A percentile compares a stretch with the other conserved stretches of the same genome.
These are phyloP conservation scores for Burhinus bistriatus DNA, from an alignment of 2,113 vertebrate genomes.

Conservation along the genomic window DNA sequence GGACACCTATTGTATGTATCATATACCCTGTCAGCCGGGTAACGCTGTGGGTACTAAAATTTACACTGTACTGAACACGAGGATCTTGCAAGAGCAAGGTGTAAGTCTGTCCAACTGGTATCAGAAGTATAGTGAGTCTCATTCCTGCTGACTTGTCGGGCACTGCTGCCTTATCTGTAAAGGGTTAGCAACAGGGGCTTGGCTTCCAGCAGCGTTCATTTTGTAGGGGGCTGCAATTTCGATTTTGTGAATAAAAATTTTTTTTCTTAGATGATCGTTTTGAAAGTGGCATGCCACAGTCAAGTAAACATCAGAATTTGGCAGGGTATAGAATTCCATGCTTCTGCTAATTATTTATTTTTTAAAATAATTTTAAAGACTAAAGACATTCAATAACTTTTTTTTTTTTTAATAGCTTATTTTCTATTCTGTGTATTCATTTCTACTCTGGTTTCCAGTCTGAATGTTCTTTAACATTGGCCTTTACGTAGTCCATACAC, in stretches of 20 bases:
- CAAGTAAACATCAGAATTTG: not conserved
- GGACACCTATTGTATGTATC: not conserved
- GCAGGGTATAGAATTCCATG: not conserved
- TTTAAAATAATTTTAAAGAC: not conserved
- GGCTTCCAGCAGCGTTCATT: not conserved
- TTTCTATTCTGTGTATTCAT: not conserved
- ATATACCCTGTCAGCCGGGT: not conserved
- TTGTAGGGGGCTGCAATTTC: not conserved
- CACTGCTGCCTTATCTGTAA: not conserved
- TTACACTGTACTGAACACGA: not conserved
- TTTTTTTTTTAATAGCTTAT: not conserved
- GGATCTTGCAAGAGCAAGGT: not conserved
- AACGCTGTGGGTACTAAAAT: fast-evolving
- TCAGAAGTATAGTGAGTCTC: not conserved
- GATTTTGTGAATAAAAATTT: not conserved
- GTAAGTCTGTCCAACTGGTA: not conserved
- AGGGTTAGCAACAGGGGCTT: not conserved
- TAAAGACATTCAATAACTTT: fast-evolving
- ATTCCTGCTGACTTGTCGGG: not conserved
- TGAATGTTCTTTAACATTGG: not conserved
- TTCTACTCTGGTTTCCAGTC: not conserved
- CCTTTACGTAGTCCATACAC: not conserved
- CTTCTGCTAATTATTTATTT: not conserved
- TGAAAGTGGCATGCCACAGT: not conserved
- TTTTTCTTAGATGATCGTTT: not conserved